phyloP scores from a whole-genome alignment of 2,113 vertebrate species.

The Diadophis punctatus region DNA sequence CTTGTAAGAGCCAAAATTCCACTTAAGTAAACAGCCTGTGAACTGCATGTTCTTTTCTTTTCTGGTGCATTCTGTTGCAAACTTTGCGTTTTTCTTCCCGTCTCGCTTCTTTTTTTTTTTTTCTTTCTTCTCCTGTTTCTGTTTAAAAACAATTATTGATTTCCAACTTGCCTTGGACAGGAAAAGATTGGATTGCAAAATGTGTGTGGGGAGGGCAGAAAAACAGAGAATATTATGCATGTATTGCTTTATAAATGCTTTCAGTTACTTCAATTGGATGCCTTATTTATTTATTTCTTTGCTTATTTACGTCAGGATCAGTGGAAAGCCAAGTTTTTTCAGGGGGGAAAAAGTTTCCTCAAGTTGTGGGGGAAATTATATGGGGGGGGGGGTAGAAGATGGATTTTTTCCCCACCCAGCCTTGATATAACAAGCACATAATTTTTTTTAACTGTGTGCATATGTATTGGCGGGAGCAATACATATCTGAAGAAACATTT shows the following conservation, averaged over 20 bases:
- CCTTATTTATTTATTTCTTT: background rate
- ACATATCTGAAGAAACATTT: background rate
- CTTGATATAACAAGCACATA: background rate
- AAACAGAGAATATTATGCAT: background rate
- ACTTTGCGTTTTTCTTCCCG: background rate
- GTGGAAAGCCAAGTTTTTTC: background rate
- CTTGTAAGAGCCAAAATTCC: conserved; percentile 34
- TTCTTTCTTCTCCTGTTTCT: background rate
- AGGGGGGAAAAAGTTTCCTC: background rate
- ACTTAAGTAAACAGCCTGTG: conserved; percentile 48
- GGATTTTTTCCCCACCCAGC: background rate
- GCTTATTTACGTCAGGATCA: background rate
- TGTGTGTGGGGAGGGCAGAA: background rate
- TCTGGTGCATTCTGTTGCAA: background rate
- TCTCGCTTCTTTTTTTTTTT: too few relatives aligned
- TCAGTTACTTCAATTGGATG: background rate
- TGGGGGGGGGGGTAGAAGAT: too few relatives aligned
- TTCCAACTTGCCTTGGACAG: background rate
- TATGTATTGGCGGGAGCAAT: background rate
- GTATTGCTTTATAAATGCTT: background rate
- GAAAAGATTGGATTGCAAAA: background rate
- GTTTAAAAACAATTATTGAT: background rate
- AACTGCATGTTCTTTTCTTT: background rate
- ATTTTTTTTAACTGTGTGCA: background rate
- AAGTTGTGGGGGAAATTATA: background rate